Evolutionary conservation across 2,797 vertebrate species (phyloP).

Genomic region (Xiphorhynchus erythropygius): DNA sequence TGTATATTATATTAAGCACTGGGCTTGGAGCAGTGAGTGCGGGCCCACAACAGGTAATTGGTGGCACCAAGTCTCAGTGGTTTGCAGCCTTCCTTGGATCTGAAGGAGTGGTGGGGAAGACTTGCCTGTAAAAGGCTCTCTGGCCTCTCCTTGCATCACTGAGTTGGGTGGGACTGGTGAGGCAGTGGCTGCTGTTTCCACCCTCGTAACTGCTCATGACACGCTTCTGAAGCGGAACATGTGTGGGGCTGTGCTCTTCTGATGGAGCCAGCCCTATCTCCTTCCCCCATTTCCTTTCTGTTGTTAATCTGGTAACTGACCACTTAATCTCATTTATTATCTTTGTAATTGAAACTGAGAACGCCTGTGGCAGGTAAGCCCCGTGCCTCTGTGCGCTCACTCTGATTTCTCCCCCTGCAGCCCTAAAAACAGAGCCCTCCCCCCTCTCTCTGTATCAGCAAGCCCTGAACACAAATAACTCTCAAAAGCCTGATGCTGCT

Average conservation of each 20-base stretch:
- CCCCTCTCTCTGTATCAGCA: neutral
- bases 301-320: conserved; percentile 58
- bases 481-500: conserved; percentile 38
- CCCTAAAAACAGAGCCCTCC: conserved; percentile 12
- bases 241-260: neutral
- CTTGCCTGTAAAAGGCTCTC: neutral
- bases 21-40: neutral
- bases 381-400: neutral
- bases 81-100: neutral
- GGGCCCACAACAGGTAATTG: accelerated
- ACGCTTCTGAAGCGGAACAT: conserved; percentile 31
- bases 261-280: conserved; percentile 31
- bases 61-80: neutral
- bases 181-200: conserved; percentile 41
- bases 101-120: neutral
- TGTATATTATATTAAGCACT: neutral
- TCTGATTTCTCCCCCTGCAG: neutral
- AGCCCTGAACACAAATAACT: neutral
- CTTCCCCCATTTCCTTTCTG: conserved; percentile 23
- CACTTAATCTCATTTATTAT: conserved; percentile 58
- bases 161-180: neutral
- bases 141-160: neutral
- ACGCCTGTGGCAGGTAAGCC: conserved; percentile 64
- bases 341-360: conserved; percentile 60
- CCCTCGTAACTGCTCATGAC: conserved; percentile 27